Percentiles rank a stretch among this genome's conserved stretches.
Evolutionary conservation across 1,140 invertebrate species (phyloP).

Genomic region (Eurosta solidaginis): DNA sequence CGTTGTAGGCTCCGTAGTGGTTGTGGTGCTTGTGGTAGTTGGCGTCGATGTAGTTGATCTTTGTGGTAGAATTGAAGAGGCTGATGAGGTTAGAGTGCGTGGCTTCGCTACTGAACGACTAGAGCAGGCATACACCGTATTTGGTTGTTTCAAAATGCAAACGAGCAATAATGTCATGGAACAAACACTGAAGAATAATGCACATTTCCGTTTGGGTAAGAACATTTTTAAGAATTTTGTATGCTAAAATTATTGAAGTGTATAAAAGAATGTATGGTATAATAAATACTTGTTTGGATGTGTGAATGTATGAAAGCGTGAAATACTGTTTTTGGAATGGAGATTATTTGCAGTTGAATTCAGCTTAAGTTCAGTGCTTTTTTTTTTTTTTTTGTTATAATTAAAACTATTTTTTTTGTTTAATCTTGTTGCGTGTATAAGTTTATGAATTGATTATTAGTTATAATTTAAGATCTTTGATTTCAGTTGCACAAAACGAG

Average conservation of each 20-base stretch:
- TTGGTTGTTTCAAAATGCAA: background rate
- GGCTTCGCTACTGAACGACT: constrained; percentile 84
- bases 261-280: background rate
- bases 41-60: constrained; percentile 60
- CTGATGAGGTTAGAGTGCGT: constrained; percentile 61
- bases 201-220: background rate
- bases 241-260: background rate
- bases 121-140: constrained; percentile 74
- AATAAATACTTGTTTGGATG: background rate
- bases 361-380: background rate
- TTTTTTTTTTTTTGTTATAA: background rate
- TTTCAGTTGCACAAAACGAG: constrained; percentile 10
- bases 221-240: background rate
- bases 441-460: background rate
- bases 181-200: background rate
- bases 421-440: background rate
- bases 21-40: constrained; percentile 33
- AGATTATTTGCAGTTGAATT: background rate
- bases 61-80: constrained; percentile 46
- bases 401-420: background rate
- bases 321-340: constrained; percentile 27
- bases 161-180: background rate
- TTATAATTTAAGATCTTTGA: constrained; percentile 23
- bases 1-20: constrained; percentile 62
- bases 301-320: background rate